A percentile compares a stretch with the other conserved stretches of the same genome.
Conservation (phyloP, 2,797 vertebrate genomes). For the Malacoctenus gilli region DNA sequence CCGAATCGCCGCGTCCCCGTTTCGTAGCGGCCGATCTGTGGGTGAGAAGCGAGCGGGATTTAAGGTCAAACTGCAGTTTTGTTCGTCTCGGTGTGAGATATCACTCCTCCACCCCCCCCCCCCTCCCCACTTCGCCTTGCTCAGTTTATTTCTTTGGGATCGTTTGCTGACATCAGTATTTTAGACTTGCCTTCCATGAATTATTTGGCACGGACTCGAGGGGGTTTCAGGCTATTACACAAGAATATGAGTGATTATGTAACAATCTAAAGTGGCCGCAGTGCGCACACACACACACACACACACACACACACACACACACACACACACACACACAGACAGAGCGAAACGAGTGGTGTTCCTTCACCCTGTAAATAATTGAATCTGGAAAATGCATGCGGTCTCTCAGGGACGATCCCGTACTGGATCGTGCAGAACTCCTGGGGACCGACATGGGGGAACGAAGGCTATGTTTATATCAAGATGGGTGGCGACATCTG, state of each 20-base stretch:
- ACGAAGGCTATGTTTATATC: slow-evolving; percentile 87
- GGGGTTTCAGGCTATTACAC: slow-evolving; percentile 30
- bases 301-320: slow-evolving; percentile 3
- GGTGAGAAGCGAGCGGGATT: too few species aligned
- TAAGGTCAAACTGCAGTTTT: neutral
- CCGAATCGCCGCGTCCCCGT: too few species aligned
- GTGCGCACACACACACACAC: slow-evolving; percentile 13
- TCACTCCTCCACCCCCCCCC: too few species aligned
- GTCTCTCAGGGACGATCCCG: slow-evolving; percentile 80
- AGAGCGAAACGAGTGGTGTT: neutral
- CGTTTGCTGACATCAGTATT: slow-evolving; percentile 1
- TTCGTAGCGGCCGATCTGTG: neutral
- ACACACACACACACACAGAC: slow-evolving; percentile 25
- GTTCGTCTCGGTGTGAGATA: neutral
- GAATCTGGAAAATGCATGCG: slow-evolving; percentile 28
- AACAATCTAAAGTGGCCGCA: slow-evolving; percentile 32
- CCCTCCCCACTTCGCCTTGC: too few species aligned
- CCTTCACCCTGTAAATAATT: slow-evolving; percentile 52
- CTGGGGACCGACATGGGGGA: slow-evolving; percentile 88
- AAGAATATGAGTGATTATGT: slow-evolving; percentile 37
- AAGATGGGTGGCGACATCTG: slow-evolving; percentile 89
- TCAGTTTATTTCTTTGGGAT: slow-evolving; percentile 6
- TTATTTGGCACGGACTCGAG: slow-evolving; percentile 31
- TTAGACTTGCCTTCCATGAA: slow-evolving; percentile 25
- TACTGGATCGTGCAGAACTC: slow-evolving; percentile 95